phyloP scores from a whole-genome alignment of 1,140 invertebrate genomes.

The Camponotus vicinus region DNA sequence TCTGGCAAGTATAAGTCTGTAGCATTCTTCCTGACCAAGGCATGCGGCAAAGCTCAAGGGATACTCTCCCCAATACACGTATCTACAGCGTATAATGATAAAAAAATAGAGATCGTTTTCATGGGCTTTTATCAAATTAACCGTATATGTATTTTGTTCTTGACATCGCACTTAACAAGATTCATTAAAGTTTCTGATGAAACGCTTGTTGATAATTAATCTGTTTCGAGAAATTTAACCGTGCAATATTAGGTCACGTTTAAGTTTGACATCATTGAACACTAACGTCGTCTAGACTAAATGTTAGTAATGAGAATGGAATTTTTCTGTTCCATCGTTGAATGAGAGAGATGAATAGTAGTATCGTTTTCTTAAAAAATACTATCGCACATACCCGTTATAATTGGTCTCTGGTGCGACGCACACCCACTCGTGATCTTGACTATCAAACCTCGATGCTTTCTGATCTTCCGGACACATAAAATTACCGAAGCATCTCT shows the following conservation, averaged over 20 bases:
- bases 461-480: slow-evolving; percentile 99
- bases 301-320: slow-evolving; percentile 4
- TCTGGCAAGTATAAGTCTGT: slow-evolving; percentile 96
- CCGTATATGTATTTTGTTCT: not conserved
- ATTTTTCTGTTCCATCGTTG: not conserved
- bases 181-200: slow-evolving; percentile 43
- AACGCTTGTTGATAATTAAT: slow-evolving; percentile 28
- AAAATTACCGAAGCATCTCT: slow-evolving; percentile 97
- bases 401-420: slow-evolving; percentile 96
- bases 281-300: not conserved
- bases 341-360: not conserved
- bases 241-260: not conserved
- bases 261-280: not conserved
- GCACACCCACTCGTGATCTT: slow-evolving; percentile 97
- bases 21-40: slow-evolving; percentile 98
- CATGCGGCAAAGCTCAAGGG: slow-evolving; percentile 98
- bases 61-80: slow-evolving; percentile 99
- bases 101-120: not conserved
- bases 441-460: slow-evolving; percentile 93
- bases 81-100: slow-evolving; percentile 86
- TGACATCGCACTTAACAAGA: not conserved
- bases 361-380: not conserved
- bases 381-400: slow-evolving; percentile 89
- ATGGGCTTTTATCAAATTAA: not conserved
- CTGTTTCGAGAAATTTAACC: not conserved